phyloP scores from a whole-genome alignment of 1,140 invertebrate species.

The Stratiolaelaps scimitus region DNA sequence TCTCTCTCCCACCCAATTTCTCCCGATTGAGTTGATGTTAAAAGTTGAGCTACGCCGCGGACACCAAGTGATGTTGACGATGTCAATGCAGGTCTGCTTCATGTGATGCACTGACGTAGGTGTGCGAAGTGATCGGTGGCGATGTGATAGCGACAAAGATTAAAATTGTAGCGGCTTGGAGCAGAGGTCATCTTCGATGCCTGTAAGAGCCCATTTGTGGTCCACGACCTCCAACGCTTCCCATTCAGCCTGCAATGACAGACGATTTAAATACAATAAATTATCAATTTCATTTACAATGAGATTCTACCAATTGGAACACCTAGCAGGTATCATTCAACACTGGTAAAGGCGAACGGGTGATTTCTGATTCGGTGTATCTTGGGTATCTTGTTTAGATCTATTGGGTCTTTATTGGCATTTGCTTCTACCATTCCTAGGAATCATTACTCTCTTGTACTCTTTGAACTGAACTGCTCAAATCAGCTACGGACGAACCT shows the following conservation, averaged over 20 bases:
- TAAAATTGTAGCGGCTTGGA: slow-evolving; percentile 2
- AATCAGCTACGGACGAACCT: slow-evolving; percentile 44
- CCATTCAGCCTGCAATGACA: slow-evolving; percentile 66
- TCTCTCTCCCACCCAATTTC: too few species aligned
- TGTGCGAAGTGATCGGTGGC: too few species aligned
- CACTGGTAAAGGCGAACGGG: not conserved
- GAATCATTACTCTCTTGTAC: not conserved
- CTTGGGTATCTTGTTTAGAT: not conserved
- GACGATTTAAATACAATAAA: slow-evolving; percentile 23
- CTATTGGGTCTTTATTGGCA: too few species aligned
- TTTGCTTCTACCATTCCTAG: too few species aligned
- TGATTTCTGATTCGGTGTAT: not conserved
- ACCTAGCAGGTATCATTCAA: not conserved
- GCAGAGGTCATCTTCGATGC: slow-evolving; percentile 54
- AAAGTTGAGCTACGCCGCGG: too few species aligned
- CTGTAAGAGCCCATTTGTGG: slow-evolving; percentile 73
- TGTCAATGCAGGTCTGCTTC: too few species aligned
- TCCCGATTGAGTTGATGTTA: too few species aligned
- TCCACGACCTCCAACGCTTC: slow-evolving; percentile 92
- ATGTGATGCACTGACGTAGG: too few species aligned
- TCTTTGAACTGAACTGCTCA: not conserved
- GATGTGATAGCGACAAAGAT: too few species aligned
- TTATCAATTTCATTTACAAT: not conserved
- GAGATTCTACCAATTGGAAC: not conserved
- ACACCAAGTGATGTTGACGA: too few species aligned